Evolutionary conservation across 2,113 vertebrate species (phyloP).

Genomic region (Seriola aureovittata): DNA sequence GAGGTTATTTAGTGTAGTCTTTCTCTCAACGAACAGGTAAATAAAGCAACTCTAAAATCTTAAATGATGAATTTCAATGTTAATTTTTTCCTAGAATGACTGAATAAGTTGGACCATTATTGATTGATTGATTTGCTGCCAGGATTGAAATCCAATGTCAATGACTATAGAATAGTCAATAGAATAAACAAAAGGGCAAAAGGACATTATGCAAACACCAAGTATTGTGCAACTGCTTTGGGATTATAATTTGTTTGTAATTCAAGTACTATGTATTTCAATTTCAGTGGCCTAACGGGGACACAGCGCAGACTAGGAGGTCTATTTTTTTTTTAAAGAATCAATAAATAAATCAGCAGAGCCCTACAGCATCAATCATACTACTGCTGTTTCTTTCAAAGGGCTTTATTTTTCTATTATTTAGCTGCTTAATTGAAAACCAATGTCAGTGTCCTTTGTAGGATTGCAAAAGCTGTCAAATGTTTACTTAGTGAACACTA

Average conservation of each 20-base stretch:
- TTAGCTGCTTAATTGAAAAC: not conserved
- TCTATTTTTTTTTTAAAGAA: too few relatives aligned
- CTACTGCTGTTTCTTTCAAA: too few relatives aligned
- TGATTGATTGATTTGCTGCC: not conserved
- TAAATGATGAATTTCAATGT: not conserved
- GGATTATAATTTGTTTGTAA: not conserved
- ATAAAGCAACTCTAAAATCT: not conserved
- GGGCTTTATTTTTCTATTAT: too few relatives aligned
- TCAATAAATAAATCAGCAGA: too few relatives aligned
- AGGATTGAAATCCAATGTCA: conserved; percentile 3
- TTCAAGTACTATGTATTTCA: not conserved
- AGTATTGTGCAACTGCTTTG: not conserved
- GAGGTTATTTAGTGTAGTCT: not conserved
- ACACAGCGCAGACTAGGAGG: fast-evolving
- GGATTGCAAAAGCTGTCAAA: not conserved
- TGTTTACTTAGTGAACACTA: not conserved
- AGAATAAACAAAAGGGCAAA: not conserved
- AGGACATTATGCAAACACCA: not conserved
- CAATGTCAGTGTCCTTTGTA: not conserved
- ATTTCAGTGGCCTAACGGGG: conserved; percentile 1
- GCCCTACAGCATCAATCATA: too few relatives aligned
- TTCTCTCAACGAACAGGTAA: not conserved
- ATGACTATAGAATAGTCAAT: not conserved
- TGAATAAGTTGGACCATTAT: not conserved
- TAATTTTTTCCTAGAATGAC: not conserved